A percentile compares a stretch with the other conserved stretches of the same genome.
Evolutionary conservation across 2,113 vertebrate species (phyloP).

Genomic region (Oreochromis spilurus): DNA sequence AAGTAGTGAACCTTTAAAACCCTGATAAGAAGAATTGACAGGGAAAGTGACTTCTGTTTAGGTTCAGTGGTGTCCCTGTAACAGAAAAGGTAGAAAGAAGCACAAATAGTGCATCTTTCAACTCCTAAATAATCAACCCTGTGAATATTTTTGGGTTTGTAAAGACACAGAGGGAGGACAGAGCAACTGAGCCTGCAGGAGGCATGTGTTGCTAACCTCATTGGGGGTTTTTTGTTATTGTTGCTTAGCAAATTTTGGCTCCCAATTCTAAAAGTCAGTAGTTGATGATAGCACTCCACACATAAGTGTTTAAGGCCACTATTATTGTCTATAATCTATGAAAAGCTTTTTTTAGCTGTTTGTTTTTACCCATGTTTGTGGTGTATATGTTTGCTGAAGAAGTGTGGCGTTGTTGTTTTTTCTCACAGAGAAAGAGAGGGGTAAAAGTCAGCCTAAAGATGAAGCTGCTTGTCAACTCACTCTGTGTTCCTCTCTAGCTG

Average conservation of each 20-base stretch:
- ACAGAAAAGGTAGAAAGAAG: neutral
- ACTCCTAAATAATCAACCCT: neutral
- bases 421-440: neutral
- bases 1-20: constrained; percentile 2
- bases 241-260: constrained; percentile 13
- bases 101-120: neutral
- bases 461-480: neutral
- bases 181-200: constrained; percentile 2
- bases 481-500: neutral
- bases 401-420: neutral
- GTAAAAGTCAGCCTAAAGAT: neutral
- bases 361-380: neutral
- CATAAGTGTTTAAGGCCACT: neutral
- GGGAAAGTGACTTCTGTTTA: neutral
- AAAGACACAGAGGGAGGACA: neutral
- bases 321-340: neutral
- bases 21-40: neutral
- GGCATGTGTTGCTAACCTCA: neutral
- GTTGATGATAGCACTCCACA: neutral
- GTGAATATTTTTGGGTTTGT: neutral
- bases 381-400: neutral
- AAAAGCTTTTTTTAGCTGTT: neutral
- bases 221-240: neutral
- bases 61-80: neutral
- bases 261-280: neutral